Evolutionary conservation across 1,140 invertebrate genomes (phyloP).

Genomic region (Meloidogyne floridensis): DNA sequence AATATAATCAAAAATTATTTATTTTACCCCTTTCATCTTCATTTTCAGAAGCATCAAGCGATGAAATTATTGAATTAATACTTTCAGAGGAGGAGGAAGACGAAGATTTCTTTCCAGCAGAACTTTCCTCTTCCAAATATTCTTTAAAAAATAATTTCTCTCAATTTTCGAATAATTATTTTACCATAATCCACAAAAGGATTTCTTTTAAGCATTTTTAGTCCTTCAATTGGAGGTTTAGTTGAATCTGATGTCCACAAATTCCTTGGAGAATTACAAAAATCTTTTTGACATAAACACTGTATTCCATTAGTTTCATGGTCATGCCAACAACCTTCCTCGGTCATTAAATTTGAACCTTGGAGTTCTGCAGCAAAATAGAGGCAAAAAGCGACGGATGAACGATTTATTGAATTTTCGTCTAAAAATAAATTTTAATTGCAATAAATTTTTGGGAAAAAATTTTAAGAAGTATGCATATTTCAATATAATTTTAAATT

Average conservation of each 20-base stretch:
- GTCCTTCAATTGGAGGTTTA: slow-evolving; percentile 13
- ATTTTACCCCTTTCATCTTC: background rate
- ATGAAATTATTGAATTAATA: slow-evolving; percentile 2
- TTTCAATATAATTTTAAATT: background rate
- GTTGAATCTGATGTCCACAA: slow-evolving; percentile 11
- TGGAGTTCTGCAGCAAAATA: background rate
- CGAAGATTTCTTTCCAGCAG: slow-evolving; percentile 2
- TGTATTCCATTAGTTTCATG: background rate
- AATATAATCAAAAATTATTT: no score
- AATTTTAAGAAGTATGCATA: background rate
- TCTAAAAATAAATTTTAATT: slow-evolving; percentile 11
- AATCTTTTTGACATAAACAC: slow-evolving; percentile 31
- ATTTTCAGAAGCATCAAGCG: background rate
- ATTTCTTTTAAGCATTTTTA: slow-evolving; percentile 28
- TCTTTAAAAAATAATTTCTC: slow-evolving; percentile 9
- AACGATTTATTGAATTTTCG: slow-evolving; percentile 21
- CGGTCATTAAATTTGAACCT: background rate
- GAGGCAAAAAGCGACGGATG: slow-evolving; percentile 25
- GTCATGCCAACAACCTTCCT: slow-evolving; percentile 32
- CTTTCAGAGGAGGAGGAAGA: background rate
- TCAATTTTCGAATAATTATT: background rate
- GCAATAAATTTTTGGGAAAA: background rate
- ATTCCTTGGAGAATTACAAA: slow-evolving; percentile 32
- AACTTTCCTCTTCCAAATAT: slow-evolving; percentile 27
- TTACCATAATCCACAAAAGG: slow-evolving; percentile 38